These are phyloP conservation scores for Crocidura indochinensis DNA, from an alignment of 2,797 vertebrate species.

Conservation along the genomic window DNA sequence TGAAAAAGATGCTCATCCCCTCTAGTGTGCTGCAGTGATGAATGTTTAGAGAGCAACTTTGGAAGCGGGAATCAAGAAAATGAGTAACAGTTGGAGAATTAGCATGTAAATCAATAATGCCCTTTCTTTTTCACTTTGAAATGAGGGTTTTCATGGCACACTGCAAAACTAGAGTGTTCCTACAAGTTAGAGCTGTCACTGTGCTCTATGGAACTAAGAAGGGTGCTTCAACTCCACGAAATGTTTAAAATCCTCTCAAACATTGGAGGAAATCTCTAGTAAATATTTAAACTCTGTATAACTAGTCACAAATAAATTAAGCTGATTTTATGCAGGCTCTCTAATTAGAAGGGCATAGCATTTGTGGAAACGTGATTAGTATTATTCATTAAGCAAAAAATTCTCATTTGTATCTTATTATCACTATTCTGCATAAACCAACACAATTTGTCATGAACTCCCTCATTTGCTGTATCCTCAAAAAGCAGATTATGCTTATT, in stretches of 20 bases:
- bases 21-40: conserved; percentile 92
- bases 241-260: conserved; percentile 90
- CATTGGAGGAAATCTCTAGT: conserved; percentile 90
- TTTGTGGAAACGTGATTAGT: conserved; percentile 93
- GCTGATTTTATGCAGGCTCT: conserved; percentile 92
- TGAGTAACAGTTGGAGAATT: conserved; percentile 93
- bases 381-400: conserved; percentile 93
- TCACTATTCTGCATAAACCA: conserved; percentile 96
- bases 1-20: conserved; percentile 92
- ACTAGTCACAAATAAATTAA: conserved; percentile 93
- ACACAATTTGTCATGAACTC: conserved; percentile 99
- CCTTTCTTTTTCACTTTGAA: conserved; percentile 89
- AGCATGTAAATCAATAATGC: conserved; percentile 92
- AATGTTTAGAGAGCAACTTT: conserved; percentile 92
- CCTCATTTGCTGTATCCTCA: conserved; percentile 99
- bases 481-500: conserved; percentile 99
- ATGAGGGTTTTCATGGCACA: conserved; percentile 82
- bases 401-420: conserved; percentile 94
- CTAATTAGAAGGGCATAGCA: conserved; percentile 93
- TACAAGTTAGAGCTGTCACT: conserved; percentile 81
- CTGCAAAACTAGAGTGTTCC: conserved; percentile 79
- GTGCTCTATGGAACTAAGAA: conserved; percentile 77
- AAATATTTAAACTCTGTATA: conserved; percentile 93
- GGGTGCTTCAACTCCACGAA: conserved; percentile 83
- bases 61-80: conserved; percentile 93